Evolutionary conservation across 2,797 vertebrate species (phyloP), one percentile per base, ranked within the genome.

Genomic region (Cyclopterus lumpus): DNA sequence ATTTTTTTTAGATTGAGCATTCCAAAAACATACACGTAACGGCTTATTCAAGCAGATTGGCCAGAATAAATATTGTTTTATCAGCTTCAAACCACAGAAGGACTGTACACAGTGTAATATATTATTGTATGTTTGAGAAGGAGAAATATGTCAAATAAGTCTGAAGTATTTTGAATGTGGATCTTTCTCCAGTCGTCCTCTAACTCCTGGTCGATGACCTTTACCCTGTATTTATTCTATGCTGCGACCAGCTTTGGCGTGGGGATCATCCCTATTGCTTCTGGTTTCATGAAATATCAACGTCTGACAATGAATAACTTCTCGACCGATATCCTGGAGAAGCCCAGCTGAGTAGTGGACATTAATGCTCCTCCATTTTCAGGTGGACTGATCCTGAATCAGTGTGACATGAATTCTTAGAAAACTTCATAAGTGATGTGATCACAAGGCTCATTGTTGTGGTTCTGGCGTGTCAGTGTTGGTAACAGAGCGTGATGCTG

Each of bases 401-500:
- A 58, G 28, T 57, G 72, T 69, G 71, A 83, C 75, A 53, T 11
- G 49, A 55, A 16, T 64, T 82, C 71, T 44, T 59, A 65, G 60
- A 83, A 80, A 71, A 26, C 60, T 22, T 75, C 67, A 6, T 20
- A 60, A n/a, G 62, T 7, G 24, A 22, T 59, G 62, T 44, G 49
- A 66, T 83, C 73, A 36, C 40, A 44, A 15, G 70, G 38, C 65
- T 61, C 2, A 18, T 62, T 67, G 76, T 73, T 44, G 53, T 77
- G 30, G 26, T 67, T 74, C 7, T 55, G 65, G 28, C 7, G 11
- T 10, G 71, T 64, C 51, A 12, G 20, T 67, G 54, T 67, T 61
- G 59, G 79, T 78, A 83, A 68, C 79, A 11, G 42, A 61, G 73
- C 11, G 49, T 64, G 79, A 80, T 69, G 76, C 67, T 79, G 72